Evolutionary conservation across 2,113 vertebrate species (phyloP), one percentile per base, ranked within the genome.

Genomic region (Mixornis gularis): DNA sequence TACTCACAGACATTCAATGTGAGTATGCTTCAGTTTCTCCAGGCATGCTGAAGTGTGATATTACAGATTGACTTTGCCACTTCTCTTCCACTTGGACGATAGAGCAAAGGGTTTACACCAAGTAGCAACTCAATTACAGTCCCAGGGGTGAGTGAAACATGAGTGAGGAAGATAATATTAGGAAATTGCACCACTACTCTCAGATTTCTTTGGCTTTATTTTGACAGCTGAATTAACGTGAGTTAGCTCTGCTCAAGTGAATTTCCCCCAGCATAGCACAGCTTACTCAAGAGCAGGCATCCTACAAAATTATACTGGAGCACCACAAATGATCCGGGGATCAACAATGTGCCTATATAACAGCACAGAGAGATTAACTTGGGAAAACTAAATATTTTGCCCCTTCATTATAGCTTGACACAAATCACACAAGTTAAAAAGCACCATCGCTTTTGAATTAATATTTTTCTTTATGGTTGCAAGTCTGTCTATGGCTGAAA

Each of bases 171-270:
- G 92, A 89, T 92, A 94, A 82, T 95, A 62, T 51, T 85, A 79
- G 93, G 79, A 96, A 95, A 95, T 92, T 92, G 85, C 87, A 69
- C 58, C 41, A 25, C 66, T 83, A 29, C 34, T 92, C 93, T 95
- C 74, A 3, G 71, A 72, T 94, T 96, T 91, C 92, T 92, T 69
- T 55, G 92, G 74, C 70, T 89, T 46, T 95, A 89, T 95, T 96
- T 96, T 95, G 92, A 95, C 93, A 95, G 95, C 93, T 96, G 95
- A 94, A 87, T 92, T 93, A 85, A 69, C 14, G 25, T 94, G 93
- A 95, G 70, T 85, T 94, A 89, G 91, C 89, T 85, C 78, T n/a
- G 74, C 78, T 91, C 55, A 58, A 89, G 44, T 79, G 78, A 89
- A 82, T 41, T 91, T 93, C 40, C 53, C 26, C 63, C 66, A 65